A percentile compares a stretch with the other conserved stretches of the same genome.
These are phyloP conservation scores for Chorisops tibialis DNA, from an alignment of 2,888 invertebrate genomes.

Conservation along the genomic window DNA sequence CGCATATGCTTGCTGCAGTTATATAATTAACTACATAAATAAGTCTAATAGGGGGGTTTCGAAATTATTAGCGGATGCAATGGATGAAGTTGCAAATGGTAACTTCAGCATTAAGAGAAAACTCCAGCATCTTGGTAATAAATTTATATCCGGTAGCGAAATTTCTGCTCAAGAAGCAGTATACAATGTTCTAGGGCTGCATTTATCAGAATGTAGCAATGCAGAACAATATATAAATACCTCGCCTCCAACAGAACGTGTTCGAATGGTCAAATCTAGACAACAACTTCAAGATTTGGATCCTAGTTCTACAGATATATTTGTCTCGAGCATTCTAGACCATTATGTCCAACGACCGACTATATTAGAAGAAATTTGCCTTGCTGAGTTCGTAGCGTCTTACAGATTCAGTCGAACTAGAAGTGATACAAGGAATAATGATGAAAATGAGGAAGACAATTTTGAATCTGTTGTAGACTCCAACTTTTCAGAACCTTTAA, in stretches of 20 bases:
- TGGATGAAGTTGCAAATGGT: conserved; percentile 37
- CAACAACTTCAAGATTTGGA: no score
- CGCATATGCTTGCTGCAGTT: conserved; percentile 42
- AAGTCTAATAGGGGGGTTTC: conserved; percentile 34
- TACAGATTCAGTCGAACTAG: no score
- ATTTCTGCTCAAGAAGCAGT: conserved; percentile 39
- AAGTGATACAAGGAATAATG: no score
- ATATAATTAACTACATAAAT: conserved; percentile 40
- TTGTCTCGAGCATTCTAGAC: no score
- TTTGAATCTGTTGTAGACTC: no score
- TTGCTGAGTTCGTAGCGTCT: not conserved
- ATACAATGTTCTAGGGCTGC: conserved; percentile 33
- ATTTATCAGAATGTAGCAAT: conserved; percentile 12
- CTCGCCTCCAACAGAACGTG: no score
- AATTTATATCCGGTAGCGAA: conserved; percentile 36
- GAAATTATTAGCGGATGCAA: conserved; percentile 34
- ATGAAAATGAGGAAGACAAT: no score
- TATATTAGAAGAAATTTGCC: no score
- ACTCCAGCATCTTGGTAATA: conserved; percentile 33
- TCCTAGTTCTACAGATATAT: no score
- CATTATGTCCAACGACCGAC: no score
- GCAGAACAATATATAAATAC: conserved; percentile 4
- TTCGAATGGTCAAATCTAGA: no score
- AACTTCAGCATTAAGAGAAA: conserved; percentile 36
- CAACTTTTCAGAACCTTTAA: no score